phyloP scores from a whole-genome alignment of 2,888 invertebrate genomes.

The Xiphydria camelus region DNA sequence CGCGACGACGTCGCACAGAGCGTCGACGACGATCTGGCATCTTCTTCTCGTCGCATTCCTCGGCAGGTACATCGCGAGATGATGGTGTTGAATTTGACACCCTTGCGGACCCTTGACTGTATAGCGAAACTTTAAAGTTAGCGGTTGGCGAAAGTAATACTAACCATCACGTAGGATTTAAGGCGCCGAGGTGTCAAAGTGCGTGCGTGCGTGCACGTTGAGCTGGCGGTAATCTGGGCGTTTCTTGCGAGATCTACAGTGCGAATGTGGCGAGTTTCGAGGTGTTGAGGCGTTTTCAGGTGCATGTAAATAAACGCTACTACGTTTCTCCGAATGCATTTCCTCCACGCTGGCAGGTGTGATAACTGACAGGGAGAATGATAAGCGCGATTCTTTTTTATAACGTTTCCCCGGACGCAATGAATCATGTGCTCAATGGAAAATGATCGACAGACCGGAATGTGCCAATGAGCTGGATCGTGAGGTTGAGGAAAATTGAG shows the following conservation, averaged over 20 bases:
- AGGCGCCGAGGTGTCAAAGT: slow-evolving; percentile 1
- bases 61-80: slow-evolving; percentile 45
- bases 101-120: slow-evolving; percentile 35
- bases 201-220: slow-evolving; percentile 7
- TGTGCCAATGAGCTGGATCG: too few species aligned
- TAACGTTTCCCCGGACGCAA: too few species aligned
- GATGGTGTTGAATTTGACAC: slow-evolving; percentile 41
- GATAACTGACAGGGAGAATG: too few species aligned
- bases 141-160: slow-evolving; percentile 23
- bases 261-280: slow-evolving; percentile 33
- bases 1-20: slow-evolving; percentile 40
- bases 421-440: too few species aligned
- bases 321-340: neutral
- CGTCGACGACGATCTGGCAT: slow-evolving; percentile 29
- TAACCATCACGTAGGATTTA: slow-evolving; percentile 10
- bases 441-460: too few species aligned
- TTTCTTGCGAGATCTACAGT: too few species aligned
- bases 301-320: slow-evolving; percentile 2
- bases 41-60: slow-evolving; percentile 34
- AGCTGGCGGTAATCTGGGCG: slow-evolving; percentile 3
- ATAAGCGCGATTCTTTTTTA: too few species aligned
- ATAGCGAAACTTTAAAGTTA: slow-evolving; percentile 16
- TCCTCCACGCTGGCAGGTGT: neutral
- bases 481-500: too few species aligned
- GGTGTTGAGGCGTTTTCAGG: slow-evolving; percentile 10